These are phyloP conservation scores for Darevskia mixta DNA, from an alignment of 2,797 vertebrate species.

Conservation along the genomic window DNA sequence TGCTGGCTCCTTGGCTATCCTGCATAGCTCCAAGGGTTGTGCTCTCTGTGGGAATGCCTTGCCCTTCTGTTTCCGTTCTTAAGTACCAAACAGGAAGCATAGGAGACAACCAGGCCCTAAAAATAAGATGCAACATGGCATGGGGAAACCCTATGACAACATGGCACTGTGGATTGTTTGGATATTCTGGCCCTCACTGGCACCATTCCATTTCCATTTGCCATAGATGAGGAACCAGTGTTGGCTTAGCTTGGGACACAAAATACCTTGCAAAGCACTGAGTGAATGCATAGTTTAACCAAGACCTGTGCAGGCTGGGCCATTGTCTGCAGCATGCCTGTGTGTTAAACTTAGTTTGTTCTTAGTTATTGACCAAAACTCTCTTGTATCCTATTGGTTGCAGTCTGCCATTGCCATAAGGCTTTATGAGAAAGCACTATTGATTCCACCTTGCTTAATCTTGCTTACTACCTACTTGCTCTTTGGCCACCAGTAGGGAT, in stretches of 20 bases:
- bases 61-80: neutral
- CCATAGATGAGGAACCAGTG: neutral
- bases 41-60: neutral
- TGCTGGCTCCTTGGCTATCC: neutral
- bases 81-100: conserved; percentile 19
- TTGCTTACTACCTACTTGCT: neutral
- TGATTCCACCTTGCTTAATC: neutral
- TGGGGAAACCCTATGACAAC: conserved; percentile 1
- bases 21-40: neutral
- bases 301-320: neutral
- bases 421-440: neutral
- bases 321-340: neutral
- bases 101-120: conserved; percentile 9
- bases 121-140: conserved; percentile 1
- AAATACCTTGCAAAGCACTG: neutral
- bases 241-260: neutral
- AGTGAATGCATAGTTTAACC: neutral
- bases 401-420: neutral
- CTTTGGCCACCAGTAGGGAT: neutral
- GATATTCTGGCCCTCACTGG: neutral
- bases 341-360: neutral
- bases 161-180: neutral
- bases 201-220: neutral
- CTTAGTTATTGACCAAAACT: neutral
- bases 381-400: neutral